Conservation (phyloP, 2,888 invertebrate genomes). For the Aromia moschata region DNA sequence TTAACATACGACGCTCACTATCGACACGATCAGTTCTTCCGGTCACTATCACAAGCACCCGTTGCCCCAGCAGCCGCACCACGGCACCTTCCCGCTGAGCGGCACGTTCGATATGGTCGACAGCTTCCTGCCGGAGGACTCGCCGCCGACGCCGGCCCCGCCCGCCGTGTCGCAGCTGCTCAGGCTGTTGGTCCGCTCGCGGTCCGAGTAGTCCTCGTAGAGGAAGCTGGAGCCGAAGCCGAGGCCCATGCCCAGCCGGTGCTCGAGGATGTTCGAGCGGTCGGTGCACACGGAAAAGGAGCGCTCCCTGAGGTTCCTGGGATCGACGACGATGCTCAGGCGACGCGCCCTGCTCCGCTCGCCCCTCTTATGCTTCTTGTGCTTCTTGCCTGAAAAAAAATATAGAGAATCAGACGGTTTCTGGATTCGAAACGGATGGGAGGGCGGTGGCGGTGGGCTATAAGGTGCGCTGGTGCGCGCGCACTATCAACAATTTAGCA, state of each 20-base stretch:
- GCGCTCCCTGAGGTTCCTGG: slow-evolving; percentile 53
- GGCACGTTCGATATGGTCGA: slow-evolving; percentile 71
- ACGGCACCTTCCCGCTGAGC: slow-evolving; percentile 74
- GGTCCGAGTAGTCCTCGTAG: slow-evolving; percentile 66
- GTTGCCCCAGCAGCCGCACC: slow-evolving; percentile 89
- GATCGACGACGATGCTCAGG: slow-evolving; percentile 51
- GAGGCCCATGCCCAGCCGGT: slow-evolving; percentile 46
- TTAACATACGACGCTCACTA: too few relatives aligned
- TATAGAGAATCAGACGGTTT: too few relatives aligned
- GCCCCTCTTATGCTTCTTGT: slow-evolving; percentile 58
- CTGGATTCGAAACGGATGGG: too few relatives aligned
- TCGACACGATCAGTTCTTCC: too few relatives aligned
- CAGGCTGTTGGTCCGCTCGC: slow-evolving; percentile 73
- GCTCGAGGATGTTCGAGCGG: slow-evolving; percentile 55
- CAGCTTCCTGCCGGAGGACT: slow-evolving; percentile 67
- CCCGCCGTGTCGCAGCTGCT: slow-evolving; percentile 71
- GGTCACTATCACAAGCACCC: slow-evolving; percentile 66
- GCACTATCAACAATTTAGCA: too few relatives aligned
- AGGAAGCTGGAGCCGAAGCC: slow-evolving; percentile 49
- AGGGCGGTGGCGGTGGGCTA: too few relatives aligned
- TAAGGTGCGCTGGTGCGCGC: too few relatives aligned
- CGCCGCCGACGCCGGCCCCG: slow-evolving; percentile 61
- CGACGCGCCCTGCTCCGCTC: slow-evolving; percentile 41
- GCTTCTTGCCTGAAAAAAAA: slow-evolving; percentile 49
- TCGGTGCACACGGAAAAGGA: slow-evolving; percentile 62